Conservation (phyloP, 2,888 invertebrate species). For the Rhingia campestris region DNA sequence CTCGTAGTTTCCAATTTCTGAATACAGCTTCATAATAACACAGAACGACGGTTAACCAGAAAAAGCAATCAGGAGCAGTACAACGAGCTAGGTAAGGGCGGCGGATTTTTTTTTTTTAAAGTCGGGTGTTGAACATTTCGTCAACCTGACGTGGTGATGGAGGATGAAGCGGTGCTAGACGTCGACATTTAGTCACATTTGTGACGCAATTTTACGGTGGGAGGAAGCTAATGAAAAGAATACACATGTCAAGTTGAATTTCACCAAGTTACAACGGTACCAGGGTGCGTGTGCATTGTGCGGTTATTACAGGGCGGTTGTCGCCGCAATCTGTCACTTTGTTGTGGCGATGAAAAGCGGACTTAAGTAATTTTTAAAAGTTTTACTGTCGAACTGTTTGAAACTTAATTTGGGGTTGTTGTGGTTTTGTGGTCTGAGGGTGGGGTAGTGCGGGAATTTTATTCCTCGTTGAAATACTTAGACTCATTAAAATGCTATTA, state of each 20-base stretch:
- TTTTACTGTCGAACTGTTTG: conserved; percentile 10
- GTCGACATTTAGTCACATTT: conserved; percentile 67
- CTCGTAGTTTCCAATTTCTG: conserved; percentile 67
- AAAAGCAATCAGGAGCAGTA: conserved; percentile 66
- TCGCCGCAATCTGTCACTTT: conserved; percentile 61
- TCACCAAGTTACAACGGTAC: conserved; percentile 57
- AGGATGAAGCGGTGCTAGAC: conserved; percentile 14
- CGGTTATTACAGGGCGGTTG: conserved; percentile 26
- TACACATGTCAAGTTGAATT: conserved; percentile 82
- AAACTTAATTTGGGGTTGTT: neutral
- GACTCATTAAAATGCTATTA: too few relatives aligned
- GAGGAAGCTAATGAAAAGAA: conserved; percentile 82
- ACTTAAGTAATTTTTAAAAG: conserved; percentile 20
- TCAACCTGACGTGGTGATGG: conserved; percentile 36
- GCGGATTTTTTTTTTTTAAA: conserved; percentile 15
- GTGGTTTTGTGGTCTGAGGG: neutral
- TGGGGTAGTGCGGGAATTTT: too few relatives aligned
- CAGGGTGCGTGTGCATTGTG: neutral
- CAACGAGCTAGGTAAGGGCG: conserved; percentile 19
- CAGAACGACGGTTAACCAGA: conserved; percentile 69
- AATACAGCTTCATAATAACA: conserved; percentile 59
- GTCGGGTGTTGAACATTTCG: conserved; percentile 2
- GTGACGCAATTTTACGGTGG: conserved; percentile 68
- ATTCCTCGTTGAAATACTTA: too few relatives aligned
- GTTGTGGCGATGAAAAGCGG: conserved; percentile 33